Conservation (phyloP, 2,888 invertebrate species). For the Habroteleia sp. region DNA sequence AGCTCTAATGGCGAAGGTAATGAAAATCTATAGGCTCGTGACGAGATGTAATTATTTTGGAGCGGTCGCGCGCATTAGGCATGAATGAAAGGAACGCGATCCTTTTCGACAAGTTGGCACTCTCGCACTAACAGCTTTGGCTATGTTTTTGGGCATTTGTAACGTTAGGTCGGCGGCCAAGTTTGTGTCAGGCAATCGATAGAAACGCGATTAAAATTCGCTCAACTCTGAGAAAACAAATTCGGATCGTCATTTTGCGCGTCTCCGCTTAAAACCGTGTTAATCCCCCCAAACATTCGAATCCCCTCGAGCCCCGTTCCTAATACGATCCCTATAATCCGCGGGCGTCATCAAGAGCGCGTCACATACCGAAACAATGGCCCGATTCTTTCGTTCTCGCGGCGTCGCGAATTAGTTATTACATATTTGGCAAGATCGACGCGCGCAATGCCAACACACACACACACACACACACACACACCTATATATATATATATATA, state of each 20-base stretch:
- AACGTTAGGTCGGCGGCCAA: too few species aligned
- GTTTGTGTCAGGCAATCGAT: slow-evolving; percentile 20
- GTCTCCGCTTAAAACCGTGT: neutral
- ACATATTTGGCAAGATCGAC: slow-evolving; percentile 50
- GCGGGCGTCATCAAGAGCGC: neutral
- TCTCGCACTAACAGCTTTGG: too few species aligned
- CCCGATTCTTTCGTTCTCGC: slow-evolving; percentile 5
- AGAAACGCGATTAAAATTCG: slow-evolving; percentile 23
- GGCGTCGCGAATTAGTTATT: slow-evolving; percentile 36
- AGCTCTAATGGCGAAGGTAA: slow-evolving; percentile 19
- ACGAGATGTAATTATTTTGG: slow-evolving; percentile 31
- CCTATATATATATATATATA: too few species aligned
- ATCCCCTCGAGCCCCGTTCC: neutral
- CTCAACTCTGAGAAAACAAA: neutral
- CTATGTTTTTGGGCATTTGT: too few species aligned
- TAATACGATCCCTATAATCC: slow-evolving; percentile 5
- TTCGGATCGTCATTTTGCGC: neutral
- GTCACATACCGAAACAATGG: slow-evolving; percentile 28
- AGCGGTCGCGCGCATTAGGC: neutral
- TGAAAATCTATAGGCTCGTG: slow-evolving; percentile 42
- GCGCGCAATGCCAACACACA: slow-evolving; percentile 40
- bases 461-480: too few species aligned
- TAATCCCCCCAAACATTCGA: slow-evolving; percentile 2
- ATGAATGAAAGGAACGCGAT: slow-evolving; percentile 36
- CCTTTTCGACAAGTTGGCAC: slow-evolving; percentile 20